Base-by-base conservation (phyloP, 2,888 invertebrate genomes). In the Julus scanicus region DNA sequence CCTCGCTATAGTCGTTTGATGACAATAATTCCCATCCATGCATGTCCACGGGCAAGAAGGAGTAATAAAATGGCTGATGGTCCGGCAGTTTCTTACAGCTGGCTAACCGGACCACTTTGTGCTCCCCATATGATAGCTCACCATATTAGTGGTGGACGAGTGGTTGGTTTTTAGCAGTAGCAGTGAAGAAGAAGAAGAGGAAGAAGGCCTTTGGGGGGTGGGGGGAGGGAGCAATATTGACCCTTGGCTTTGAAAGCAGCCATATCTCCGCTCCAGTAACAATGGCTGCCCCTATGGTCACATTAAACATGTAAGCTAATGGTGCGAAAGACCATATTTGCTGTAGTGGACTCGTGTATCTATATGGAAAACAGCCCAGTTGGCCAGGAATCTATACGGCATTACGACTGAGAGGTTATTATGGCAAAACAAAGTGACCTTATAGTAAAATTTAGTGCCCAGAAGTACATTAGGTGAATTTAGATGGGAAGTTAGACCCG, bases 291-390 rank as follows among this genome's bases (percentile, higher is more conserved):
- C 85, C 85, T 49, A 85, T 85, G 85, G 85, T 85, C 85, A 85
- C 85, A 85, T 85, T 85, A 85, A 85, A 85, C 85, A 85, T 85
- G 49, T 85, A 85, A 85, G 49, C 85, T 85, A 85, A 85, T 85
- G 85, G 85, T 85, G 85, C 85, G 85, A 85, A 85, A 85, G 85
- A 85, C 85, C 85, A 85, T 85, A 85, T 85, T 85, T 85, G 80
- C 85, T n/a, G 48, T 85, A 85, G 85, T 85, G 85, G 85, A 85
- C 85, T 85, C 49, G 20, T 85, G 49, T 48, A 85, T 85, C 44
- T 85, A 85, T 85, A 85, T 85, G 85, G 85, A 85, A 85, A 85
- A 37, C 80, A 80, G 80, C 49, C 20, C 48, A 85, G 20, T 48
- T 44, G 85, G 44, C 85, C 85, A 85, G 49, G 37, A 80, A 80